A percentile compares a stretch with the other conserved stretches of the same genome.
These are phyloP conservation scores for Andrena marginata DNA, from an alignment of 2,888 invertebrate species.

Conservation along the genomic window DNA sequence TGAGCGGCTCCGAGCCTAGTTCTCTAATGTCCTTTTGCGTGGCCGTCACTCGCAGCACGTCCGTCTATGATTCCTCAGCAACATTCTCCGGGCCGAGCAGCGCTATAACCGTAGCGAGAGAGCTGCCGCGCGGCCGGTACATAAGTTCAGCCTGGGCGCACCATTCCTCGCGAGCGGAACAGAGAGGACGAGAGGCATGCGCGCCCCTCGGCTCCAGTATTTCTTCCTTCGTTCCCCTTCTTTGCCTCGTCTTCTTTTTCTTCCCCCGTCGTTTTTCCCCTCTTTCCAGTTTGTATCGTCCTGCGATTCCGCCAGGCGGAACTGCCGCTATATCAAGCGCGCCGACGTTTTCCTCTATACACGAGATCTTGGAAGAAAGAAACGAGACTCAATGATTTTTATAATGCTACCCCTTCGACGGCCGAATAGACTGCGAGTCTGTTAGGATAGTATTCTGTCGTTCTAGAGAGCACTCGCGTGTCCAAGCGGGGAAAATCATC, in stretches of 20 bases:
- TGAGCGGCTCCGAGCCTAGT: constrained; percentile 46
- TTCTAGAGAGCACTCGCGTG: background rate
- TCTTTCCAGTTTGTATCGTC: constrained; percentile 64
- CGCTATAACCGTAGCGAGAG: constrained; percentile 69
- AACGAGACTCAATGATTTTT: background rate
- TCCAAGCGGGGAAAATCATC: too few species aligned
- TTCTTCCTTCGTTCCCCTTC: constrained; percentile 64
- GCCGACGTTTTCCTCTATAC: constrained; percentile 59
- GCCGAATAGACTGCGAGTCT: too few species aligned
- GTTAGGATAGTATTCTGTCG: background rate
- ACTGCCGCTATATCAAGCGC: constrained; percentile 67
- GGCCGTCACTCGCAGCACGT: constrained; percentile 66
- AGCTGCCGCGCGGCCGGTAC: constrained; percentile 36
- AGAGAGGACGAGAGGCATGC: constrained; percentile 40
- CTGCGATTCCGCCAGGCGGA: constrained; percentile 69
- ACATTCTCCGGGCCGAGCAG: constrained; percentile 65
- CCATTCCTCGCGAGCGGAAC: constrained; percentile 21
- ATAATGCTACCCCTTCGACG: background rate
- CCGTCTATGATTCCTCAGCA: constrained; percentile 72
- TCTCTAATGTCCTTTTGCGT: constrained; percentile 60
- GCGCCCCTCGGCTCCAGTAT: constrained; percentile 60
- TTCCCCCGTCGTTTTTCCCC: constrained; percentile 53
- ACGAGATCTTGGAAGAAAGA: background rate
- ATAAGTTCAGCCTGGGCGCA: constrained; percentile 46
- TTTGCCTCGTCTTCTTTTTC: constrained; percentile 38